Conservation (phyloP, 2,888 invertebrate species). For the Drosophila rubida region DNA sequence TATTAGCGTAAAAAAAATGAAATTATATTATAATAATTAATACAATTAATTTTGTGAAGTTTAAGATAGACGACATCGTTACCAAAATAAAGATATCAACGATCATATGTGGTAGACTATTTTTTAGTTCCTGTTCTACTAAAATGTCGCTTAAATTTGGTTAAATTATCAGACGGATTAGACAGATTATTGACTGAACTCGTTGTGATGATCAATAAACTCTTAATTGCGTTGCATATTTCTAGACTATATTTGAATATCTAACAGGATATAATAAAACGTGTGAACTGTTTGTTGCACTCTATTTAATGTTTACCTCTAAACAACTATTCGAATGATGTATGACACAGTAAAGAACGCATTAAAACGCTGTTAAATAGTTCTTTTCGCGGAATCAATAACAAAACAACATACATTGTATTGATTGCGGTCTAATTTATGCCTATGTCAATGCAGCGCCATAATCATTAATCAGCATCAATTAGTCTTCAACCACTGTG, state of each 20-base stretch:
- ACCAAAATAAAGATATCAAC: too few species aligned
- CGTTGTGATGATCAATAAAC: background rate
- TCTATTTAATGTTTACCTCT: background rate
- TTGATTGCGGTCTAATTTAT: constrained; percentile 4
- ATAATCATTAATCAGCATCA: constrained; percentile 8
- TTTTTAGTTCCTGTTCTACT: too few species aligned
- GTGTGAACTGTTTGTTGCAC: background rate
- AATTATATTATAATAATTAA: too few species aligned
- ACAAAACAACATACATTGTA: constrained; percentile 2
- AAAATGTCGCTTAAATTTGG: too few species aligned
- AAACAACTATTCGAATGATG: background rate
- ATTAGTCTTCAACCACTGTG: constrained; percentile 53
- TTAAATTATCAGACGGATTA: background rate
- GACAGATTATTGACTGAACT: background rate
- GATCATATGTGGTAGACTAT: background rate
- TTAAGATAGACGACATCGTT: too few species aligned
- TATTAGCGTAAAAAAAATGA: too few species aligned
- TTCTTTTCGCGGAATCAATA: constrained; percentile 1
- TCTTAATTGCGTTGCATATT: too few species aligned
- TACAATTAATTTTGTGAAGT: too few species aligned
- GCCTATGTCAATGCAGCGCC: background rate
- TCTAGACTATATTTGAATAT: background rate
- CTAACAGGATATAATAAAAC: background rate
- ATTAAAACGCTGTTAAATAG: background rate
- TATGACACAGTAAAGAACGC: background rate